Conservation (phyloP, 2,797 vertebrate species). For the Periparus ater region DNA sequence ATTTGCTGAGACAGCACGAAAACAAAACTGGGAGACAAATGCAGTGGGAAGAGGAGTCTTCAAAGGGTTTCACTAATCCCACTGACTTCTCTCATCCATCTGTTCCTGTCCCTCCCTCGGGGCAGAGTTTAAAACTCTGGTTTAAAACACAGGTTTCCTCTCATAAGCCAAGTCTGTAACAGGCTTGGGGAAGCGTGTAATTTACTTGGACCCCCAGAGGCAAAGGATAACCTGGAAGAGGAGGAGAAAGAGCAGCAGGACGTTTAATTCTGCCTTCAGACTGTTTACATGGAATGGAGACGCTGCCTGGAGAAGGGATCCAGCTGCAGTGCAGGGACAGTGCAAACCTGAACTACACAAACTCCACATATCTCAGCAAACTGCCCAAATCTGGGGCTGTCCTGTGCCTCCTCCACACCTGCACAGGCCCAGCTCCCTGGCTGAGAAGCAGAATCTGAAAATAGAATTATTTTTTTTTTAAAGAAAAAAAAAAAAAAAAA, state of each 20-base stretch:
- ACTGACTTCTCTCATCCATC: slow-evolving; percentile 50
- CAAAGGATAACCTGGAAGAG: not conserved
- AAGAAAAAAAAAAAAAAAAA: not conserved
- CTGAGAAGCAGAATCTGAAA: slow-evolving; percentile 32
- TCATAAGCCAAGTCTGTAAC: slow-evolving; percentile 19
- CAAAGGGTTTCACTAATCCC: slow-evolving; percentile 51
- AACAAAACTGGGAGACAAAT: not conserved
- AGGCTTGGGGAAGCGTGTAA: slow-evolving; percentile 40
- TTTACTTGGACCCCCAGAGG: not conserved
- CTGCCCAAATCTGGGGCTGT: not conserved
- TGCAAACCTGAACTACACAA: not conserved
- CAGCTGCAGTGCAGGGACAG: not conserved
- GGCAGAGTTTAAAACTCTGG: slow-evolving; percentile 31
- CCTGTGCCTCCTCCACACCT: slow-evolving; percentile 27
- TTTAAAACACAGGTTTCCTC: slow-evolving; percentile 27
- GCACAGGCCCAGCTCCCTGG: not conserved
- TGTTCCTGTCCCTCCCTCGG: slow-evolving; percentile 46
- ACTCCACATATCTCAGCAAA: not conserved
- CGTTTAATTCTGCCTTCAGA: not conserved
- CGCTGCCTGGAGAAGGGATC: not conserved
- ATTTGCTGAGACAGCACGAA: slow-evolving; percentile 18
- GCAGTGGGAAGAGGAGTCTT: not conserved
- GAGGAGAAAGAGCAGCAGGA: not conserved
- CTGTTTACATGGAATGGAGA: not conserved
- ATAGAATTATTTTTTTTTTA: not conserved